Percentiles rank a stretch among this genome's conserved stretches.
phyloP scores from a whole-genome alignment of 2,113 vertebrate genomes.

The Pachyramphus minor region DNA sequence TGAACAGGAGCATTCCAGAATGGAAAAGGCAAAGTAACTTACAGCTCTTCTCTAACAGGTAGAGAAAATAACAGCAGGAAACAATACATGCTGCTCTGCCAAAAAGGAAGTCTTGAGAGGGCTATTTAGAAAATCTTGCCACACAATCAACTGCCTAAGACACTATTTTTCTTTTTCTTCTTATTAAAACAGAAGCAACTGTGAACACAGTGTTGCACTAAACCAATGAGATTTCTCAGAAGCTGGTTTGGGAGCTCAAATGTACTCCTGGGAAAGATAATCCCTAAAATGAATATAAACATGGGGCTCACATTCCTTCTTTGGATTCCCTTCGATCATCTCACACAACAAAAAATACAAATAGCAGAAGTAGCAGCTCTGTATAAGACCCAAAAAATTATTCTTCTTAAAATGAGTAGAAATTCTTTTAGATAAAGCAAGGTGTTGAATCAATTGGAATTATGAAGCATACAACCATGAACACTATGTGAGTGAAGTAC shows the following conservation, averaged over 20 bases:
- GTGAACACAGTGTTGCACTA: background rate
- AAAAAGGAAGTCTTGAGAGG: background rate
- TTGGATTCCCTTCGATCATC: background rate
- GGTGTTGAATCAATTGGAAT: background rate
- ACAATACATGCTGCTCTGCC: background rate
- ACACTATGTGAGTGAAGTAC: background rate
- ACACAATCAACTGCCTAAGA: background rate
- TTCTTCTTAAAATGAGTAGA: background rate
- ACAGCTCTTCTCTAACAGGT: background rate
- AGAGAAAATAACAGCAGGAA: background rate
- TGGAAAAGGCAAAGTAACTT: background rate
- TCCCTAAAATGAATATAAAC: background rate
- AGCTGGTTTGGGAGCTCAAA: background rate
- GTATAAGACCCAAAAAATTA: background rate
- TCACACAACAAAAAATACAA: background rate
- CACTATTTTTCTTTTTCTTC: background rate
- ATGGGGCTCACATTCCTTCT: background rate
- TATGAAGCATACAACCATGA: background rate
- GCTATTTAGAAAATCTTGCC: background rate
- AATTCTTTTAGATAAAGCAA: background rate
- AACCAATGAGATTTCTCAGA: background rate
- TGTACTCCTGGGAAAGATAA: background rate
- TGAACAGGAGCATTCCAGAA: background rate
- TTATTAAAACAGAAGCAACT: background rate
- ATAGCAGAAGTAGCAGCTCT: background rate